Evolutionary conservation across 2,113 vertebrate species (phyloP).

Genomic region (Mesocricetus auratus): DNA sequence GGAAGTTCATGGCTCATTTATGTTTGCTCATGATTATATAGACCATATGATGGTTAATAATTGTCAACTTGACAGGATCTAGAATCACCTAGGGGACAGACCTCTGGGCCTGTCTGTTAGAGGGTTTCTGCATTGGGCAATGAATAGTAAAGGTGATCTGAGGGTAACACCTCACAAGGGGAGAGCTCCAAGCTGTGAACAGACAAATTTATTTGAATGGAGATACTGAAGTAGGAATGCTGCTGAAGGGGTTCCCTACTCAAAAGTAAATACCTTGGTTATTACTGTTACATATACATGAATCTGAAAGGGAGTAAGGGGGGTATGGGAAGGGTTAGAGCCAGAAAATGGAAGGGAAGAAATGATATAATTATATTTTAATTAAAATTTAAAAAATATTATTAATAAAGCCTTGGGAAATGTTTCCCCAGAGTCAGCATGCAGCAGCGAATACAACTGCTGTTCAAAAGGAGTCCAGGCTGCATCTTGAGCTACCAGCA

Average conservation of each 20-base stretch:
- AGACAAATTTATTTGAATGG: neutral
- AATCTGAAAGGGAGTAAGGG: neutral
- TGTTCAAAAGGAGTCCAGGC: neutral
- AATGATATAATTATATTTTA: slow-evolving; percentile 17
- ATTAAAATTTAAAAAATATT: neutral
- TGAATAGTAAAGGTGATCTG: neutral
- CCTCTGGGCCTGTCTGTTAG: neutral
- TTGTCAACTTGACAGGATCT: neutral
- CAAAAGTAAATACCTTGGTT: neutral
- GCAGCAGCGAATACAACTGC: neutral
- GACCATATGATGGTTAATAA: neutral
- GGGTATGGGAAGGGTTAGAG: neutral
- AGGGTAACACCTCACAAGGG: neutral
- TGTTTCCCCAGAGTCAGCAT: neutral
- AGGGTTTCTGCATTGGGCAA: neutral
- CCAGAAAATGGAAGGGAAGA: neutral
- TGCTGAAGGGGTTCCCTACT: neutral
- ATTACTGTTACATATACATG: neutral
- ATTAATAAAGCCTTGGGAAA: neutral
- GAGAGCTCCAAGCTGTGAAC: neutral
- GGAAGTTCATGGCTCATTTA: neutral
- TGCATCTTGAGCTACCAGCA: neutral
- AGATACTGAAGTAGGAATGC: neutral
- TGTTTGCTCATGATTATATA: neutral
- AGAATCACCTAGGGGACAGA: neutral